Evolutionary conservation across 2,888 invertebrate genomes (phyloP).

Genomic region (Drosophila meridiana): DNA sequence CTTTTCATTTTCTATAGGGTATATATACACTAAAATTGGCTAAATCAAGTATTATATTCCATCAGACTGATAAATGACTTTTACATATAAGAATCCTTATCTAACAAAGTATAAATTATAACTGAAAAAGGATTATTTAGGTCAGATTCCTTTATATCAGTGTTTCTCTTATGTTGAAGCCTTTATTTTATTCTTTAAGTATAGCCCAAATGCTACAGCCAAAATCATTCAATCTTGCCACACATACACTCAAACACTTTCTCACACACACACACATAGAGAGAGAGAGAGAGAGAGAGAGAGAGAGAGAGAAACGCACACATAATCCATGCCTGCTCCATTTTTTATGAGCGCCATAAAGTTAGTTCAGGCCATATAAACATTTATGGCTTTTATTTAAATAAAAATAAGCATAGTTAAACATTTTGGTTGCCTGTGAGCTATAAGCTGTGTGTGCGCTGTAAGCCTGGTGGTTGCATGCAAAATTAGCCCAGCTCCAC

Average conservation of each 20-base stretch:
- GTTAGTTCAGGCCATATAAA: slow-evolving; percentile 70
- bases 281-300: background rate
- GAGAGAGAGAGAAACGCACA: background rate
- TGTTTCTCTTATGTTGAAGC: too few species aligned
- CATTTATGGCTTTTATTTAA: slow-evolving; percentile 77
- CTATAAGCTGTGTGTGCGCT: background rate
- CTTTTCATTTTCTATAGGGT: too few species aligned
- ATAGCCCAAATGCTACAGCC: background rate
- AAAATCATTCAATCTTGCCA: slow-evolving; percentile 1
- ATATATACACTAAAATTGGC: too few species aligned
- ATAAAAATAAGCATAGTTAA: slow-evolving; percentile 75
- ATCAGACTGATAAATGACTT: too few species aligned
- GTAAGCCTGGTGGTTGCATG: slow-evolving; percentile 49
- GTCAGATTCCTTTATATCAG: too few species aligned
- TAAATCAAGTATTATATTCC: too few species aligned
- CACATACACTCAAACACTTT: slow-evolving; percentile 1
- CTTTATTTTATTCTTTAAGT: background rate
- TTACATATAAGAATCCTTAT: too few species aligned
- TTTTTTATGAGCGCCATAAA: slow-evolving; percentile 73
- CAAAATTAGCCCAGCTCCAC: slow-evolving; percentile 70
- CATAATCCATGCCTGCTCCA: slow-evolving; percentile 63
- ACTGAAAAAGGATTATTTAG: too few species aligned
- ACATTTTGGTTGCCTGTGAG: slow-evolving; percentile 42
- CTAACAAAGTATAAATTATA: too few species aligned
- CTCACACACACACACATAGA: background rate